These are phyloP conservation scores for Drosophila anceps DNA, from an alignment of 2,888 invertebrate species.

Conservation along the genomic window DNA sequence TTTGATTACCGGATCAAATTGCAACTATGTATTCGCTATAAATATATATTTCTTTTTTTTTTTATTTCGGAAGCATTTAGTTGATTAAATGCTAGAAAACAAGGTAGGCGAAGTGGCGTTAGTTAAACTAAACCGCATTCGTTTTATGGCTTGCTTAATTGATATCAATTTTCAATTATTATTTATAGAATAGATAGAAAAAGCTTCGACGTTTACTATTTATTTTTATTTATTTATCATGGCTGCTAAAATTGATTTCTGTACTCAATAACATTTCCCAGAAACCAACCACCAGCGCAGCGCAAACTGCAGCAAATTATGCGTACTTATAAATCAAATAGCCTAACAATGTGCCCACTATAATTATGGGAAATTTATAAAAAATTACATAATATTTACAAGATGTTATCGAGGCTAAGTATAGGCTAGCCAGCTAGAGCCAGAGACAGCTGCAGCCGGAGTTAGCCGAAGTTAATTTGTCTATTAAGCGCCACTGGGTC, in stretches of 20 bases:
- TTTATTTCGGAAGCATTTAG: background rate
- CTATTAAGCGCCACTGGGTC: slow-evolving; percentile 69
- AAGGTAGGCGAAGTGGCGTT: background rate
- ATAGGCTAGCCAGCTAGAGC: slow-evolving; percentile 44
- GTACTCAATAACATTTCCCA: slow-evolving; percentile 14
- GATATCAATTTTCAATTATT: slow-evolving; percentile 4
- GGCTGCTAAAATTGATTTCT: slow-evolving; percentile 33
- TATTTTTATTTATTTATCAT: background rate
- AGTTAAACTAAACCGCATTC: slow-evolving; percentile 1
- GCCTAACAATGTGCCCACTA: slow-evolving; percentile 65
- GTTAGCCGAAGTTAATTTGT: slow-evolving; percentile 74
- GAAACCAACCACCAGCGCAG: slow-evolving; percentile 27
- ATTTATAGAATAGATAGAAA: background rate
- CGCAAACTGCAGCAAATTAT: slow-evolving; percentile 57
- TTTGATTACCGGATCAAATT: slow-evolving; percentile 9
- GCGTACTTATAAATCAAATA: slow-evolving; percentile 75
- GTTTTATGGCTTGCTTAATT: slow-evolving; percentile 3
- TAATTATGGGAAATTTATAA: slow-evolving; percentile 79
- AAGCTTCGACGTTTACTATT: background rate
- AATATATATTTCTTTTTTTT: background rate
- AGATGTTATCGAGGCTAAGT: slow-evolving; percentile 75
- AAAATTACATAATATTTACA: slow-evolving; percentile 81
- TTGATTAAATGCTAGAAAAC: background rate
- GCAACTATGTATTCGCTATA: background rate
- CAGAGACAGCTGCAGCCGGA: slow-evolving; percentile 50